Base-by-base conservation (phyloP, 1,140 invertebrate genomes). In the Lasioglossum baleicum region DNA sequence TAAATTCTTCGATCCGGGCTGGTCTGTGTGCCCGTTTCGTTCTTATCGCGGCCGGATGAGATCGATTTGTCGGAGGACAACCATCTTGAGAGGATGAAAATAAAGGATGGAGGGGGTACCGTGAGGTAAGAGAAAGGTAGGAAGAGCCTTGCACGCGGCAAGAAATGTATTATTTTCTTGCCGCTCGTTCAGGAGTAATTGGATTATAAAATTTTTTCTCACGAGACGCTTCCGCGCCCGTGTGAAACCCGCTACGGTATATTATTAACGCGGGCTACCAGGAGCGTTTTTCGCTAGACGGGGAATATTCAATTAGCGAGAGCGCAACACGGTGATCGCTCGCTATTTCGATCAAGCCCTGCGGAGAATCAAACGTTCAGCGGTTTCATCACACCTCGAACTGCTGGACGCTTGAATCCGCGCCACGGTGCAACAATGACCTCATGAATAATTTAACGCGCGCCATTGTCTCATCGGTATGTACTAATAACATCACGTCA, bases 371-470 rank as follows among this genome's bases (percentile, higher is more conserved):
- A 74, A 80, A 74, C 53, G 60, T 48, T 35, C 40, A 60, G 6
- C 40, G n/a, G 56, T 80, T 80, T 75, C 72, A 68, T 74, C 78
- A 63, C 26, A 42, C 26, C 31, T 66, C 26, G 61, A 79, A 75
- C 53, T 51, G 78, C 42, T n/a, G 56, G 64, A 58, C 60, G 65
- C 69, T 78, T 63, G 77, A 75, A 81, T 85, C 79, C 58, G 48
- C 67, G 66, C 51, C 77, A 61, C 74, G 66, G 64, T 71, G 83
- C 83, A 79, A 72, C 84, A 75, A 77, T 78, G 70, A 78, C 69
- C 80, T 70, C 79, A 85, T 85, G 83, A 85, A 85, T 85, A 85
- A 85, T 85, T 84, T 85, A 85, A 82, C 84, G 56, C 70, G 63
- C 67, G 74, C 75, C 75, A 85, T 78, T 73, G 83, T 75, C 68